A percentile compares a stretch with the other conserved stretches of the same genome.
Conservation (phyloP, 2,113 vertebrate genomes). For the Butorides virescens region DNA sequence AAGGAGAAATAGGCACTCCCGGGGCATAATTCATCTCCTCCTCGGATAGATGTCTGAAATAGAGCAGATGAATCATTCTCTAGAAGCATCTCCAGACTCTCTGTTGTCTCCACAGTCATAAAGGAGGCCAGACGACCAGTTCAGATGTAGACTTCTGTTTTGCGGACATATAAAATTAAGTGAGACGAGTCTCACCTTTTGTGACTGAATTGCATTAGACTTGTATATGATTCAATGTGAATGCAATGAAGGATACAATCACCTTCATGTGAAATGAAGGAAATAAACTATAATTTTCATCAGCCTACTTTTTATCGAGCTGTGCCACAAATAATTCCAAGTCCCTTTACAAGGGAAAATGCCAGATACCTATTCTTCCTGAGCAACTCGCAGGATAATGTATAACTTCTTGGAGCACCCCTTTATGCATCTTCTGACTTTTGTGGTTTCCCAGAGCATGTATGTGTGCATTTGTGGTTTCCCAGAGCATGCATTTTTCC, state of each 20-base stretch:
- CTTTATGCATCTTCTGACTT: background rate
- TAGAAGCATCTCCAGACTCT: constrained; percentile 18
- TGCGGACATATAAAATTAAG: background rate
- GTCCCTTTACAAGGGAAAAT: background rate
- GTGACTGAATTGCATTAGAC: background rate
- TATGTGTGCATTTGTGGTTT: background rate
- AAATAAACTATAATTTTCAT: background rate
- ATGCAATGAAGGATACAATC: background rate
- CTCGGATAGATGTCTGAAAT: background rate
- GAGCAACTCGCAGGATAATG: background rate
- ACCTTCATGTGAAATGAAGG: background rate
- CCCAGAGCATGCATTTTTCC: background rate
- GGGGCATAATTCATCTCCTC: background rate
- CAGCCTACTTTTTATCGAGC: background rate
- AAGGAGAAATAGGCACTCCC: background rate
- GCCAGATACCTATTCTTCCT: background rate
- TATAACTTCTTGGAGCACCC: background rate
- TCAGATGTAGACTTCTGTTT: background rate
- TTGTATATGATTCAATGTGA: background rate
- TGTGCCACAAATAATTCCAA: background rate
- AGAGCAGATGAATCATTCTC: constrained; percentile 44
- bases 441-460: background rate
- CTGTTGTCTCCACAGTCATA: background rate
- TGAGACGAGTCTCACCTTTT: background rate
- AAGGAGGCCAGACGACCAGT: constrained; percentile 30